Evolutionary conservation across 2,888 invertebrate species (phyloP).

Genomic region (Hypomecis punctinalis): DNA sequence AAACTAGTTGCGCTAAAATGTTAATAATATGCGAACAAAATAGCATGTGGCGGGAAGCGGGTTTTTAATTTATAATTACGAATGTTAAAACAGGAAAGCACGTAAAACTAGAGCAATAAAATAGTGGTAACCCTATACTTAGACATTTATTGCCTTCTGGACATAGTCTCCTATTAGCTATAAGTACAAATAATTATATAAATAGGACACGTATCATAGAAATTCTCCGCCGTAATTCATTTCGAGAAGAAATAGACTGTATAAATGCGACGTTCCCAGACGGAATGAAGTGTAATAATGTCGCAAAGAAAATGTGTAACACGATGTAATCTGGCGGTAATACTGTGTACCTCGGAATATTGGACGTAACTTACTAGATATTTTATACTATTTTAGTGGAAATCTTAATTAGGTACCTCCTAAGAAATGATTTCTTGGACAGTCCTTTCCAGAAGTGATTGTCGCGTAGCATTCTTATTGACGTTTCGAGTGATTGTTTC

Average conservation of each 20-base stretch:
- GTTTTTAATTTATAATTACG: too few relatives aligned
- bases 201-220: constrained; percentile 27
- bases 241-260: constrained; percentile 23
- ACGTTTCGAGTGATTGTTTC: too few relatives aligned
- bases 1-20: too few relatives aligned
- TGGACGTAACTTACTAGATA: background rate
- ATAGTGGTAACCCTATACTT: constrained; percentile 22
- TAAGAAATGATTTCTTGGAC: too few relatives aligned
- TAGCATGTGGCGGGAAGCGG: too few relatives aligned
- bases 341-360: background rate
- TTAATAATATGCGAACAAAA: too few relatives aligned
- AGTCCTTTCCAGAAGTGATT: too few relatives aligned
- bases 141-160: constrained; percentile 41
- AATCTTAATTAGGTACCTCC: too few relatives aligned
- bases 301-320: constrained; percentile 18
- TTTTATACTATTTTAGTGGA: background rate
- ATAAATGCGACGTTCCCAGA: constrained; percentile 22
- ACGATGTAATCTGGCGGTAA: constrained; percentile 3
- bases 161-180: constrained; percentile 41
- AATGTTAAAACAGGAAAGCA: background rate
- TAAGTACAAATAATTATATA: constrained; percentile 25
- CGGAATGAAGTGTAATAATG: constrained; percentile 18
- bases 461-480: too few relatives aligned
- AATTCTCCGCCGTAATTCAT: constrained; percentile 29
- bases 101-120: background rate